Evolutionary conservation across 2,797 vertebrate species (phyloP), one percentile per base, ranked within the genome.

Genomic region (Oreonectes daqikongensis): DNA sequence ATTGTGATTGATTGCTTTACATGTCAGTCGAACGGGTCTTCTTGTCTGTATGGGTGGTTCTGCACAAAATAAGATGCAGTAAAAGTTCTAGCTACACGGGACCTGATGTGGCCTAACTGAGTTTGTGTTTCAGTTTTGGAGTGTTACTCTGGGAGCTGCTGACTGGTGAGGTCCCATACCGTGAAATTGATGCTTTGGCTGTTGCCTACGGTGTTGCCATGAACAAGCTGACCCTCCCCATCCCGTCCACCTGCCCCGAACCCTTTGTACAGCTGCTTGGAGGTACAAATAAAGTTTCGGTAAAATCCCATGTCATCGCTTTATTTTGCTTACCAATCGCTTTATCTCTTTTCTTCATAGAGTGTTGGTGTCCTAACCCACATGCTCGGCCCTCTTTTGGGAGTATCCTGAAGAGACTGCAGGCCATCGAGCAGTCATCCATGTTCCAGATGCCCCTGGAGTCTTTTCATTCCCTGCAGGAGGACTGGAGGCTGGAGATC

Each of bases 391-490:
- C 95, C 0, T 92, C 91, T 40, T 96, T 96, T 61, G 85, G 85
- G 78, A 92, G 73, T 85, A 96, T 97, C 89, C 86, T 96, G 84
- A 88, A 83, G 59, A 90, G 89, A 5, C 91, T 97, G 50, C 89
- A 90, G 85, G 89, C 90, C 84, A 95, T 96, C 1, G 95, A 97
- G 84, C 94, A 94, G 87, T 97, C 95, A 0, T 90, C 95, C 84
- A 94, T 96, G 89, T 96, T 97, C 83, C 94, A 96, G 88, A 96
- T 97, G 95, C 95, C 95, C 0, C 90, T 96, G 72, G 95, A 96
- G 85, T 96, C 95, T 12, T 97, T 97, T 87, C 95, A 96, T 89
- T 96, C 95, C 0, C 86, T 97, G 69, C 96, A 97, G 77, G 95
- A 96, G 71, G 95, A 96, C 94, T 97, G 96, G 96, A 94, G 93